phyloP scores from a whole-genome alignment of 1,140 invertebrate genomes.

The Zaprionus davidi region DNA sequence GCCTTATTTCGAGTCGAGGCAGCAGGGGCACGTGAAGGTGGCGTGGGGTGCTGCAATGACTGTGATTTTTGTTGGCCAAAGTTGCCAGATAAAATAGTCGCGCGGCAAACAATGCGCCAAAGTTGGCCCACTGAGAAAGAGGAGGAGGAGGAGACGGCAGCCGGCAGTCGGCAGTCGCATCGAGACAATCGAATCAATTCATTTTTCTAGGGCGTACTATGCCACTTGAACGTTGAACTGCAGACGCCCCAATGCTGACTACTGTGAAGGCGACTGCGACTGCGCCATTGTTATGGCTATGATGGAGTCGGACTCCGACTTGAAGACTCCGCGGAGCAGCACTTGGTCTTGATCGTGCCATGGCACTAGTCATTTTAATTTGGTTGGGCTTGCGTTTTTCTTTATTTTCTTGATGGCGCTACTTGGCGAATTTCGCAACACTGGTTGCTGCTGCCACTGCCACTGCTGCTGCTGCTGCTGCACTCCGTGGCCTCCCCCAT shows the following conservation, averaged over 20 bases:
- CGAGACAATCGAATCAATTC: slow-evolving; percentile 83
- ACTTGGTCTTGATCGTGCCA: slow-evolving; percentile 78
- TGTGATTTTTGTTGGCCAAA: slow-evolving; percentile 58
- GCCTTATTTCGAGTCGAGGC: background rate
- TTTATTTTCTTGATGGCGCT: slow-evolving; percentile 44
- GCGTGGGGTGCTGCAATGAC: slow-evolving; percentile 56
- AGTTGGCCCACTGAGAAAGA: slow-evolving; percentile 35
- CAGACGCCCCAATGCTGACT: slow-evolving; percentile 84
- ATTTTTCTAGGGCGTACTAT: slow-evolving; percentile 83
- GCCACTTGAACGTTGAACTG: slow-evolving; percentile 84
- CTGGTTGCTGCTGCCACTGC: slow-evolving; percentile 12
- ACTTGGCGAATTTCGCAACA: slow-evolving; percentile 68
- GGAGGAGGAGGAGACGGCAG: background rate
- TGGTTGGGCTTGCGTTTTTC: slow-evolving; percentile 62
- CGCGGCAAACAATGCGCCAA: slow-evolving; percentile 50
- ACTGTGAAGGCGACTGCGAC: slow-evolving; percentile 60
- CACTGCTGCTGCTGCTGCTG: background rate
- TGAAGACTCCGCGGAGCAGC: slow-evolving; percentile 26
- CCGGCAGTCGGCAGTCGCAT: slow-evolving; percentile 4
- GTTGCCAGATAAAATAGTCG: slow-evolving; percentile 57
- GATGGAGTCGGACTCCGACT: slow-evolving; percentile 8
- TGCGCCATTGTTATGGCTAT: slow-evolving; percentile 63
- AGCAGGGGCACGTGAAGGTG: slow-evolving; percentile 28
- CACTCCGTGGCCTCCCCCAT: slow-evolving; percentile 40
- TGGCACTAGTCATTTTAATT: slow-evolving; percentile 78